phyloP scores from a whole-genome alignment of 2,113 vertebrate species.

The Scortum barcoo region DNA sequence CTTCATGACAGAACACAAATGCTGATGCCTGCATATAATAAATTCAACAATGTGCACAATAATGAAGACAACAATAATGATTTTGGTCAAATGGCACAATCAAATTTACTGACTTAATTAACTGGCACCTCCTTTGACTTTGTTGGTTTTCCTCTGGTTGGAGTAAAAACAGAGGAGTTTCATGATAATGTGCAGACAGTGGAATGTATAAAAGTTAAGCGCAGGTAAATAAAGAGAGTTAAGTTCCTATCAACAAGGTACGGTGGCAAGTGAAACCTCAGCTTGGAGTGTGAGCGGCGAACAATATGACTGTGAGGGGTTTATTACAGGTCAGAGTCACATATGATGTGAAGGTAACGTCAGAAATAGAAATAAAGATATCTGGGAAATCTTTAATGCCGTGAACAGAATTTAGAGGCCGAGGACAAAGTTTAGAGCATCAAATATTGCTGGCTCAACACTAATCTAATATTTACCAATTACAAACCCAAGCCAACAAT shows the following conservation, averaged over 20 bases:
- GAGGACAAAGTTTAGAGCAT: background rate
- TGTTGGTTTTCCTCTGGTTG: conserved; percentile 29
- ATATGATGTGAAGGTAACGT: conserved; percentile 10
- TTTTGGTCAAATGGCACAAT: conserved; percentile 26
- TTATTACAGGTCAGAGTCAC: background rate
- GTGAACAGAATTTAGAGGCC: background rate
- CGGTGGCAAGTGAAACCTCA: conserved; percentile 1
- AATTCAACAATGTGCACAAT: conserved; percentile 25
- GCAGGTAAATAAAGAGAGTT: conserved; percentile 13
- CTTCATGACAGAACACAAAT: background rate
- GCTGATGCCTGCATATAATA: conserved; percentile 25
- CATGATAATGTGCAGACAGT: conserved; percentile 13
- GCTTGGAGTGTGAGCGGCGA: background rate
- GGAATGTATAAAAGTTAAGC: conserved; percentile 6
- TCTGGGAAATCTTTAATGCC: background rate
- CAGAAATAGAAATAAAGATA: background rate
- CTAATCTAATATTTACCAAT: conserved; percentile 34
- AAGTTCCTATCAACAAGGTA: conserved; percentile 19
- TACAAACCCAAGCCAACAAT: background rate
- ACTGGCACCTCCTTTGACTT: conserved; percentile 12
- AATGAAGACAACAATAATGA: conserved; percentile 35
- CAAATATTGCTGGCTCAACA: conserved; percentile 2
- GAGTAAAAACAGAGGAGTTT: conserved; percentile 7
- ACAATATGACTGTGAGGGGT: background rate
- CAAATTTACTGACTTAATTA: conserved; percentile 20